Evolutionary conservation across 2,888 invertebrate genomes (phyloP), one percentile per base, ranked within the genome.

Genomic region (Lasioglossum zephyrum): DNA sequence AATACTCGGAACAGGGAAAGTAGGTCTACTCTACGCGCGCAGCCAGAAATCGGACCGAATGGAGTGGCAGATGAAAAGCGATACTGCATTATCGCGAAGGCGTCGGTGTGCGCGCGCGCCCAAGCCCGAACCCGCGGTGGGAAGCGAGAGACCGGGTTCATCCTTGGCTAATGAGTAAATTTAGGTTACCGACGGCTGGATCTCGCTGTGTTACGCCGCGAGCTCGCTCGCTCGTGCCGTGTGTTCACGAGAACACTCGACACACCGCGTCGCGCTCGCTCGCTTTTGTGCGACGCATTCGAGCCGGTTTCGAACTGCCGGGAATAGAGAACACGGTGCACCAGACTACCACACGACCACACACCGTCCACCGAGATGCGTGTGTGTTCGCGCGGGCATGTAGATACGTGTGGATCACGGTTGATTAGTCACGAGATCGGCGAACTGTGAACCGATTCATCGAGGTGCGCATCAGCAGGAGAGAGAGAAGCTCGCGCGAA

Each of bases 381-480:
- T n/a, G 22, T 2, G 75, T 57, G 44, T 44, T 36, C 31, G 53
- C 53, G 73, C 53, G 70, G 36, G 73, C 44, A 73, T 69, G 75
- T 31, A 63, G 26, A 6, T 69, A 39, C 79, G 63, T 18, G 31
- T 63, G 31, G 86, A 86, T 91, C 88, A 94, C 92, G 90, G 93
- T 91, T 94, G 93, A 94, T 93, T 94, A 93, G 92, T 89, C 90
- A 90, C 86, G 87, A 81, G 90, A 92, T 90, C 92, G 92, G 90
- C 90, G 93, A 92, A 92, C 92, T 90, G 93, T 93, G 90, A 92
- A 92, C 88, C 91, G 91, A 92, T 90, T 92, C 93, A 93, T 90
- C 92, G 92, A 93, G 90, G 92, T 92, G 93, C 91, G 90, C 88
- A 87, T 87, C 91, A 79, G 78, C 60, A 63, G 70, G 78, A 22